These are phyloP conservation scores for Callospermophilus lateralis DNA, from an alignment of 2,113 vertebrate species.

Conservation along the genomic window DNA sequence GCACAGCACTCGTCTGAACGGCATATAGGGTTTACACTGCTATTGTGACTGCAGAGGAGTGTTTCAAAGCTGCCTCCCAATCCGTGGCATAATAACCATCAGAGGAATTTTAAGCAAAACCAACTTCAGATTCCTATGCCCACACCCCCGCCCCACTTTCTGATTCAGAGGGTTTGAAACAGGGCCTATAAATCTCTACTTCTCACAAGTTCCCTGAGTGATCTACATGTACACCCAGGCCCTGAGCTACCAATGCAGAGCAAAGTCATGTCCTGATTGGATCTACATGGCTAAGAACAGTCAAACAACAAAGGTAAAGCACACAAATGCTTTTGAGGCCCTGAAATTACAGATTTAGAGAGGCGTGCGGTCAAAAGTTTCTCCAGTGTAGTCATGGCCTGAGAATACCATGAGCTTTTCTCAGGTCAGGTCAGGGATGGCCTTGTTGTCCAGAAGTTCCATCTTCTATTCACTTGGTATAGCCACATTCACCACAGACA, in stretches of 20 bases:
- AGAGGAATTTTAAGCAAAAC: not conserved
- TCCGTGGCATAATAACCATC: not conserved
- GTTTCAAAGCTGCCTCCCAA: not conserved
- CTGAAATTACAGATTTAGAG: not conserved
- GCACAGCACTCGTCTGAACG: not conserved
- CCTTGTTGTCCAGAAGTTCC: constrained; percentile 90
- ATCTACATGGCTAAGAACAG: not conserved
- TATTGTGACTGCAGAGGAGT: not conserved
- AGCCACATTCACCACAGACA: constrained; percentile 85
- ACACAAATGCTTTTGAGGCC: not conserved
- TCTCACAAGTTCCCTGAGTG: not conserved
- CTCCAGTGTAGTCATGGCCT: not conserved
- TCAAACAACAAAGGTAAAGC: not conserved
- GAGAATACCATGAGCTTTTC: constrained; percentile 72
- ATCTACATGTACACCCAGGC: not conserved
- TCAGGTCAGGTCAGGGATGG: constrained; percentile 83
- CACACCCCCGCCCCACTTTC: not conserved
- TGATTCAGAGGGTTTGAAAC: not conserved
- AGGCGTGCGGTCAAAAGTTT: not conserved
- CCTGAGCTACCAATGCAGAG: not conserved
- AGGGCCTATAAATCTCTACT: not conserved
- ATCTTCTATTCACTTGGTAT: constrained; percentile 81
- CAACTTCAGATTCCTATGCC: not conserved
- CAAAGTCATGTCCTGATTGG: not conserved
- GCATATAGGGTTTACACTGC: not conserved